phyloP scores from a whole-genome alignment of 2,888 invertebrate species.

The Xanthorhoe spadicearia region DNA sequence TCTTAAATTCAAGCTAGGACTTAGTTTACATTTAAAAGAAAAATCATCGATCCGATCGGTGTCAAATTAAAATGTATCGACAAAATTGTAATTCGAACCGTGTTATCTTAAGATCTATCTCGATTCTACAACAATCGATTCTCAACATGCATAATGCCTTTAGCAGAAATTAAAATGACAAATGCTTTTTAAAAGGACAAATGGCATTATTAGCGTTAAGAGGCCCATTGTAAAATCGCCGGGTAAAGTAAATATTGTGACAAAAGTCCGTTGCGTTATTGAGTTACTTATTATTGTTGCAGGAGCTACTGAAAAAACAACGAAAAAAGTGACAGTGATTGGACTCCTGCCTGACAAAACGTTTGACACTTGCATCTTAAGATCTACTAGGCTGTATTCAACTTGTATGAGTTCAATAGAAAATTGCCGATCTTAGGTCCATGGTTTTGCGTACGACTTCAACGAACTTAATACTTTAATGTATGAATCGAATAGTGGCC shows the following conservation, averaged over 20 bases:
- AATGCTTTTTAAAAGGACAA: slow-evolving; percentile 63
- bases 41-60: slow-evolving; percentile 13
- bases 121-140: slow-evolving; percentile 55
- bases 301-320: slow-evolving; percentile 45
- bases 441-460: background rate
- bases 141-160: slow-evolving; percentile 58
- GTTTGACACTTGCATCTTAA: background rate
- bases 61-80: slow-evolving; percentile 40
- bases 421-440: background rate
- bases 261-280: slow-evolving; percentile 79
- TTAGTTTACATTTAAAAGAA: background rate
- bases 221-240: slow-evolving; percentile 67
- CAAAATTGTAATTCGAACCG: slow-evolving; percentile 61
- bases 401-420: background rate
- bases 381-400: background rate
- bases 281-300: slow-evolving; percentile 66
- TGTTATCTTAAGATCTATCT: slow-evolving; percentile 72
- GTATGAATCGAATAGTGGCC: too few species aligned
- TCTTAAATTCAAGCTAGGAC: background rate
- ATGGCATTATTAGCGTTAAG: slow-evolving; percentile 78
- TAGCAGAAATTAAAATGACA: slow-evolving; percentile 75
- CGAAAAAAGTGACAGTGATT: slow-evolving; percentile 32
- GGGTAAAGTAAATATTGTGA: slow-evolving; percentile 82
- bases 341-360: slow-evolving; percentile 28
- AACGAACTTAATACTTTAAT: background rate